Conservation (phyloP, 2,797 vertebrate species). For the Protosalanx chinensis region DNA sequence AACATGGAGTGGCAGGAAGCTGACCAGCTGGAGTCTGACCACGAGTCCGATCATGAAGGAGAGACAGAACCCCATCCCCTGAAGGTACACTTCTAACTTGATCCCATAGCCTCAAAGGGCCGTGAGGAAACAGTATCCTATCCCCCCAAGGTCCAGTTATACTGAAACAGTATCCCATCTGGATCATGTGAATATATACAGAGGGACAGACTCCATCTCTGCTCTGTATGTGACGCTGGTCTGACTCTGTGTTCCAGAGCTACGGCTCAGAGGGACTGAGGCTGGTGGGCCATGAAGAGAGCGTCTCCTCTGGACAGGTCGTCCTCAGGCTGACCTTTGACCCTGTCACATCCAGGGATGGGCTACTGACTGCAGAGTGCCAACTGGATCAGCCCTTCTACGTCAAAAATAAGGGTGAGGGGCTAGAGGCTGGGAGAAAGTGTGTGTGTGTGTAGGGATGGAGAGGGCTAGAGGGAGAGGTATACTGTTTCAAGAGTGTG, state of each 20-base stretch:
- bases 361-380: slow-evolving; percentile 83
- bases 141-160: background rate
- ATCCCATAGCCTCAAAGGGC: background rate
- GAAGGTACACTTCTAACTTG: slow-evolving; percentile 43
- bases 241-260: slow-evolving; percentile 67
- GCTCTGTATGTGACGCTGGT: background rate
- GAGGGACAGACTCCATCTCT: background rate
- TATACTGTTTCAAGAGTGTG: no score
- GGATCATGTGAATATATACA: background rate
- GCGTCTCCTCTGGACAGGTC: slow-evolving; percentile 84
- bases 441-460: background rate
- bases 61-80: slow-evolving; percentile 25
- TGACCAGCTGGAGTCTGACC: slow-evolving; percentile 81
- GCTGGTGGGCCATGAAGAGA: slow-evolving; percentile 87
- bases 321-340: slow-evolving; percentile 95
- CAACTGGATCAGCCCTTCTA: slow-evolving; percentile 94
- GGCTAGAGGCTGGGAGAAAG: background rate
- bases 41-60: slow-evolving; percentile 57
- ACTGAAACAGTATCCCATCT: background rate
- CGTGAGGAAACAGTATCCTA: background rate
- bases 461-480: background rate
- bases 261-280: slow-evolving; percentile 91
- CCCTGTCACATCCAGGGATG: slow-evolving; percentile 84
- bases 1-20: slow-evolving; percentile 86
- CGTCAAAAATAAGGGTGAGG: slow-evolving; percentile 92